These are phyloP conservation scores for Zophobas atratus DNA, from an alignment of 1,140 invertebrate species.

Conservation along the genomic window DNA sequence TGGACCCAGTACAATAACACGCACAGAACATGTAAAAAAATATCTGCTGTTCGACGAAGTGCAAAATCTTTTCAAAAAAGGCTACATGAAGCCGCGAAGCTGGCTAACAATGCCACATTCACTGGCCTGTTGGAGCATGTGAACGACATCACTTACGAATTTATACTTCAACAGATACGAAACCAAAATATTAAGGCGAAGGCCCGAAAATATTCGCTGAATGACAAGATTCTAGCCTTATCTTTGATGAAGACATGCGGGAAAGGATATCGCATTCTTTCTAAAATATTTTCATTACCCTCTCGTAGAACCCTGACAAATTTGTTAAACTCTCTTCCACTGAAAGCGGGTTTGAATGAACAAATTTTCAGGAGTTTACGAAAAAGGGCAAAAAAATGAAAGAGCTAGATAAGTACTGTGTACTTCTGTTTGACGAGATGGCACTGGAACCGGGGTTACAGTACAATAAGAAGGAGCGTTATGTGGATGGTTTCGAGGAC, in stretches of 20 bases:
- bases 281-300: slow-evolving; percentile 53
- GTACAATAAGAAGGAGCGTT: not conserved
- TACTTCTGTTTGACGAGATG: not conserved
- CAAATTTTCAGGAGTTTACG: not conserved
- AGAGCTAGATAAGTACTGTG: not conserved
- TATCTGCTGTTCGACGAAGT: no score
- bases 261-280: slow-evolving; percentile 48
- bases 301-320: slow-evolving; percentile 46
- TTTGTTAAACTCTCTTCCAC: slow-evolving; percentile 45
- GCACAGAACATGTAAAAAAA: no score
- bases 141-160: no score
- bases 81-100: no score
- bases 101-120: no score
- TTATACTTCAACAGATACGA: slow-evolving; percentile 31
- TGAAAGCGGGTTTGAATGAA: not conserved
- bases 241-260: slow-evolving; percentile 48
- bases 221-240: slow-evolving; percentile 54
- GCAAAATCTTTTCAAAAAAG: no score
- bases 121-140: no score
- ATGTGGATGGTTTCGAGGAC: slow-evolving; percentile 16
- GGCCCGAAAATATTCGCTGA: slow-evolving; percentile 46
- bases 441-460: not conserved
- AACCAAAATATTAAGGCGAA: slow-evolving; percentile 41
- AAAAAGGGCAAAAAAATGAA: not conserved
- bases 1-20: no score